phyloP scores from a whole-genome alignment of 2,797 vertebrate species.

The Eleutherodactylus coqui region DNA sequence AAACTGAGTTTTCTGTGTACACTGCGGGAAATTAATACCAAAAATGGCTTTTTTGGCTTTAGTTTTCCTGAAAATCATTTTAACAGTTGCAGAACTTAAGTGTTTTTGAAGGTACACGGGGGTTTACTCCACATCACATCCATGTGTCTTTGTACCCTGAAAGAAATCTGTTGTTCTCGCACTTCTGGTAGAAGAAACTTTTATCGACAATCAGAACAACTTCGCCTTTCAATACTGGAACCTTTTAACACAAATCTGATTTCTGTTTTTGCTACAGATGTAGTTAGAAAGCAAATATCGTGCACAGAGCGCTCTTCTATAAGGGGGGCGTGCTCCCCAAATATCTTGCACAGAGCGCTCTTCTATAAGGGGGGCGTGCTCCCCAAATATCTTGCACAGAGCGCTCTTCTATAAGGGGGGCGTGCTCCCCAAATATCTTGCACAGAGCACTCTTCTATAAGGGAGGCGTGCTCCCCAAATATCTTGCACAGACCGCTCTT shows the following conservation, averaged over 20 bases:
- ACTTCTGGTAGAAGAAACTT: neutral
- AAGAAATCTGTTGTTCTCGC: slow-evolving; percentile 22
- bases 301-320: no score
- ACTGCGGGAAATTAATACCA: slow-evolving; percentile 55
- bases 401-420: no score
- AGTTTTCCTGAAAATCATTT: slow-evolving; percentile 46
- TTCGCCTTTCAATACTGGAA: neutral
- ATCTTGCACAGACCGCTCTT: no score
- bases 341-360: no score
- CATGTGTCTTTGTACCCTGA: neutral
- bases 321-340: neutral
- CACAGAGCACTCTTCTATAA: no score
- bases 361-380: no score
- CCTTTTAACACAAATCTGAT: neutral
- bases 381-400: no score
- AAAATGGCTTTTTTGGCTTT: slow-evolving; percentile 53
- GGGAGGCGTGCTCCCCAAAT: no score
- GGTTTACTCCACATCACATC: slow-evolving; percentile 5
- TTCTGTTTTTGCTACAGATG: slow-evolving; percentile 7
- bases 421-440: no score
- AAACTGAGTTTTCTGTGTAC: slow-evolving; percentile 45
- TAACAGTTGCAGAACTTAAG: slow-evolving; percentile 53
- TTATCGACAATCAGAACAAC: neutral
- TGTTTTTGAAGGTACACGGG: slow-evolving; percentile 45
- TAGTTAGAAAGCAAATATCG: neutral